These are phyloP conservation scores for Microplitis demolitor DNA, from an alignment of 1,140 invertebrate genomes.

Conservation along the genomic window DNA sequence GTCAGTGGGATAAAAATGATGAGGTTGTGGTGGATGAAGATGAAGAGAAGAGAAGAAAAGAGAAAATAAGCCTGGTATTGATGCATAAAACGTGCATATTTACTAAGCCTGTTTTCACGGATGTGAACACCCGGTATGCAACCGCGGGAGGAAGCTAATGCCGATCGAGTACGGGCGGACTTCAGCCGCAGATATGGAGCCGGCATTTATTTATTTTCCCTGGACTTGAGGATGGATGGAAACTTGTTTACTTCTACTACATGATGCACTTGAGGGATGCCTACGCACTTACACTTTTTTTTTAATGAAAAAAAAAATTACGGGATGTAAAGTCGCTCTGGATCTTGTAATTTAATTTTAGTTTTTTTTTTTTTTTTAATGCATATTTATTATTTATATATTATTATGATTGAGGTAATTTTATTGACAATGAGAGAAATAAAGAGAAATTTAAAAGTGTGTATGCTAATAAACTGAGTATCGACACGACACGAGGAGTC, in stretches of 20 bases:
- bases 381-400: not conserved
- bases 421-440: constrained; percentile 1
- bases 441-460: not conserved
- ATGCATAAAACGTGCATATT: constrained; percentile 59
- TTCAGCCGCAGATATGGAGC: constrained; percentile 35
- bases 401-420: not conserved
- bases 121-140: constrained; percentile 59
- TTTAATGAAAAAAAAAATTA: not conserved
- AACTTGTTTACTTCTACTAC: constrained; percentile 49
- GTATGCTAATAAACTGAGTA: constrained; percentile 21
- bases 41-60: not conserved
- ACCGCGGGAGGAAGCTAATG: constrained; percentile 41
- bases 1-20: too few relatives aligned
- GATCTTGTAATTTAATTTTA: not conserved
- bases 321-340: not conserved
- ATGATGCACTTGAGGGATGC: constrained; percentile 13
- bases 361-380: not conserved
- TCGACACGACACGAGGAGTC: constrained; percentile 20
- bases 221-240: constrained; percentile 45
- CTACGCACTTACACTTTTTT: not conserved
- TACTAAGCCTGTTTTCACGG: constrained; percentile 59
- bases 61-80: constrained; percentile 31
- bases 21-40: not conserved
- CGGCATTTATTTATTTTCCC: constrained; percentile 57
- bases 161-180: constrained; percentile 19